Evolutionary conservation across 2,113 vertebrate genomes (phyloP).

Genomic region (Formicarius rufipectus): DNA sequence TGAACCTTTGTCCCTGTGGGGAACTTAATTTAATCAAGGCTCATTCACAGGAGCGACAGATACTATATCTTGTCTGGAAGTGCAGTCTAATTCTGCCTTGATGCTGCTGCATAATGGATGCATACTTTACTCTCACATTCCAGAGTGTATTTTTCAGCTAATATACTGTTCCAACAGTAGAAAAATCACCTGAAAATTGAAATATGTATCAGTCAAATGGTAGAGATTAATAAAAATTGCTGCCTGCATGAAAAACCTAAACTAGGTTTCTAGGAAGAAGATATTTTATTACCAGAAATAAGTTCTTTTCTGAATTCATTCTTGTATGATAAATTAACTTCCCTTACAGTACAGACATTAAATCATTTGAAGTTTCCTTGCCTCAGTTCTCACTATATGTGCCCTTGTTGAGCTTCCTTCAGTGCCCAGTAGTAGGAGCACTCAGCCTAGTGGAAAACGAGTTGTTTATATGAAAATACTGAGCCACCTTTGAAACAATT

Average conservation of each 20-base stretch:
- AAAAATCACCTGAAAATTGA: slow-evolving; percentile 51
- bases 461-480: background rate
- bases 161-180: slow-evolving; percentile 25
- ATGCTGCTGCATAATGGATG: slow-evolving; percentile 62
- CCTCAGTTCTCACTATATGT: background rate
- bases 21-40: slow-evolving; percentile 66
- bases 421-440: slow-evolving; percentile 39
- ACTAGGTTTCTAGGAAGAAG: slow-evolving; percentile 31
- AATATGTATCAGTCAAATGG: slow-evolving; percentile 47
- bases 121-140: slow-evolving; percentile 42
- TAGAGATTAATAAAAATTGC: slow-evolving; percentile 53
- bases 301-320: slow-evolving; percentile 48
- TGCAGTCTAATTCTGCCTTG: slow-evolving; percentile 53
- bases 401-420: slow-evolving; percentile 11
- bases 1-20: slow-evolving; percentile 51
- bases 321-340: slow-evolving; percentile 51
- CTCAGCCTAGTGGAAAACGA: background rate
- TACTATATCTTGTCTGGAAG: slow-evolving; percentile 55
- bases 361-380: slow-evolving; percentile 29
- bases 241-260: slow-evolving; percentile 19
- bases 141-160: slow-evolving; percentile 51
- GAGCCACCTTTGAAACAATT: slow-evolving; percentile 1
- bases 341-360: background rate
- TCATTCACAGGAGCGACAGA: slow-evolving; percentile 37
- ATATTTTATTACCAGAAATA: slow-evolving; percentile 60